phyloP scores from a whole-genome alignment of 2,113 vertebrate species.

The Aramus guarauna region DNA sequence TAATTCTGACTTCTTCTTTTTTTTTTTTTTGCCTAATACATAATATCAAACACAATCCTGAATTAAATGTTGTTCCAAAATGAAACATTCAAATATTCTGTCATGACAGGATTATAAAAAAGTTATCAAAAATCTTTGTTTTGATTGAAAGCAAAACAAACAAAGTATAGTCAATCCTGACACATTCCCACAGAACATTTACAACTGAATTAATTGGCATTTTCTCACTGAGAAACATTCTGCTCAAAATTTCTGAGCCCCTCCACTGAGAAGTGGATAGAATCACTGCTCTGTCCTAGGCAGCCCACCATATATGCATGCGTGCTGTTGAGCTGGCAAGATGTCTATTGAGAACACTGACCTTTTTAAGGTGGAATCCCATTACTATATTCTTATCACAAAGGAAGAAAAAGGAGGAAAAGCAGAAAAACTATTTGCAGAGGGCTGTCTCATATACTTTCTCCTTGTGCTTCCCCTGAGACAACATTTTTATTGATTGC shows the following conservation, averaged over 20 bases:
- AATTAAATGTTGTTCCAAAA: slow-evolving; percentile 9
- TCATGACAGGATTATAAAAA: slow-evolving; percentile 11
- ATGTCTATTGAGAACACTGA: neutral
- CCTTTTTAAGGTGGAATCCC: neutral
- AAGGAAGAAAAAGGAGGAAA: neutral
- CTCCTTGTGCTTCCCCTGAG: neutral
- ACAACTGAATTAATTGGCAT: slow-evolving; percentile 53
- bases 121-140: slow-evolving; percentile 45
- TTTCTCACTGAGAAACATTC: slow-evolving; percentile 37
- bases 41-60: neutral
- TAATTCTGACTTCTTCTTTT: neutral
- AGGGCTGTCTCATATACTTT: neutral
- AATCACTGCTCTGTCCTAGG: slow-evolving; percentile 3
- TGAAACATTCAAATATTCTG: neutral
- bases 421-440: neutral
- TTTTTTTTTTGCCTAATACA: neutral
- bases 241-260: slow-evolving; percentile 27
- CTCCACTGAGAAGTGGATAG: neutral
- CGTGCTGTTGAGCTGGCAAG: neutral
- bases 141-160: slow-evolving; percentile 65
- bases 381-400: neutral
- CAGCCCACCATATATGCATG: neutral
- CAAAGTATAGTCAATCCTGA: slow-evolving; percentile 51
- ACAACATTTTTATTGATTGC: neutral
- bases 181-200: slow-evolving; percentile 49